These are phyloP conservation scores for Girardia tigrina DNA, from an alignment of 2,888 invertebrate genomes.

Conservation along the genomic window DNA sequence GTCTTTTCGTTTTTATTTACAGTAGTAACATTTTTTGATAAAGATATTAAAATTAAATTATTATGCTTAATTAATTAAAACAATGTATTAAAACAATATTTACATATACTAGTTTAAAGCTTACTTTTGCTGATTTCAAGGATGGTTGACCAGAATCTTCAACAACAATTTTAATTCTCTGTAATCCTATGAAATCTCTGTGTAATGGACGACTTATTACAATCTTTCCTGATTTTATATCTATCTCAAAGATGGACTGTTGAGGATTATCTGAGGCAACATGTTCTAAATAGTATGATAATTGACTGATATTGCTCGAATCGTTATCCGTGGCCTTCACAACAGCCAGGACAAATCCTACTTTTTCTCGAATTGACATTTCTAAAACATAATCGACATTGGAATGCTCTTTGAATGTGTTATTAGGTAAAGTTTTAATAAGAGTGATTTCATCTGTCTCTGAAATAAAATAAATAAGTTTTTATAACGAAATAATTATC, in stretches of 20 bases:
- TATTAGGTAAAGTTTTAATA: neutral
- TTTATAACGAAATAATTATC: no score
- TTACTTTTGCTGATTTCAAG: neutral
- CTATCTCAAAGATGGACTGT: neutral
- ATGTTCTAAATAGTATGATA: slow-evolving; percentile 5
- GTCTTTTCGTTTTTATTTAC: no score
- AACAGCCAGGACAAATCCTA: neutral
- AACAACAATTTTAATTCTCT: neutral
- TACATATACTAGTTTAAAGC: no score
- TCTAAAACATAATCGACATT: neutral
- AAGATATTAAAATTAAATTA: no score
- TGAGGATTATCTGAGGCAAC: neutral
- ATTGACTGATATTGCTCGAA: neutral
- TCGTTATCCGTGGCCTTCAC: slow-evolving; percentile 11
- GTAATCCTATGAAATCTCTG: slow-evolving; percentile 1
- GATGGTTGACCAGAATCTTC: slow-evolving; percentile 1
- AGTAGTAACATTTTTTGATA: no score
- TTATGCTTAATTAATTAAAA: no score
- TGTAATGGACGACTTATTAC: neutral
- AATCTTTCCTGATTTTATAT: neutral
- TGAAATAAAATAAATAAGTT: no score
- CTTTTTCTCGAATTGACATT: slow-evolving; percentile 3
- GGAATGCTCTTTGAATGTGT: neutral
- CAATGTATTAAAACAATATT: no score
- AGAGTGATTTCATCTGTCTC: neutral